Conservation (phyloP, 2,888 invertebrate genomes). For the Taenaris catops region DNA sequence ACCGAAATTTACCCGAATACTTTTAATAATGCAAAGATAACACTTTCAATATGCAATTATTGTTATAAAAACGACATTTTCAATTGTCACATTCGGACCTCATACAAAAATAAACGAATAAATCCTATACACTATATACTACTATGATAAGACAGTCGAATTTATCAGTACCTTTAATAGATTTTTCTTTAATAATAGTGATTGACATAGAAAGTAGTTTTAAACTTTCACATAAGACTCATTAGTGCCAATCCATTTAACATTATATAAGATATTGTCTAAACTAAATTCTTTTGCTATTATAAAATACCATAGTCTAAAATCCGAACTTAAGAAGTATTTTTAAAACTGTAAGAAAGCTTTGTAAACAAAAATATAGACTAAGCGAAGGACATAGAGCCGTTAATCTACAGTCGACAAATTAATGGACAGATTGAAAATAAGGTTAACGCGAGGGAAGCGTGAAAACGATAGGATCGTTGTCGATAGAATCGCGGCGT, state of each 20-base stretch:
- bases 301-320: no score
- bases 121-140: background rate
- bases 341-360: no score
- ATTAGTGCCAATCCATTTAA: constrained; percentile 8
- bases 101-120: background rate
- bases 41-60: background rate
- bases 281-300: background rate
- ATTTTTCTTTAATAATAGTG: constrained; percentile 36
- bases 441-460: constrained; percentile 16
- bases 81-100: background rate
- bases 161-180: constrained; percentile 55
- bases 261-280: constrained; percentile 9
- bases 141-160: no score
- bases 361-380: constrained; percentile 2
- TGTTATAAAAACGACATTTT: background rate
- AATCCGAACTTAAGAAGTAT: no score
- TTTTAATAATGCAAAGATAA: constrained; percentile 8
- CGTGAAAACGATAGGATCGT: constrained; percentile 26
- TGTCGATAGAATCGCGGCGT: constrained; percentile 48
- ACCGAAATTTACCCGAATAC: no score
- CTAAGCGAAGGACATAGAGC: constrained; percentile 6
- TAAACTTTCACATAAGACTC: constrained; percentile 13
- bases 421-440: constrained; percentile 11
- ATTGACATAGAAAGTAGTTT: constrained; percentile 11
- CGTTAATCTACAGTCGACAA: constrained; percentile 14